These are phyloP conservation scores for Trachelus stipa DNA, from an alignment of 2,888 invertebrate species.

Conservation along the genomic window DNA sequence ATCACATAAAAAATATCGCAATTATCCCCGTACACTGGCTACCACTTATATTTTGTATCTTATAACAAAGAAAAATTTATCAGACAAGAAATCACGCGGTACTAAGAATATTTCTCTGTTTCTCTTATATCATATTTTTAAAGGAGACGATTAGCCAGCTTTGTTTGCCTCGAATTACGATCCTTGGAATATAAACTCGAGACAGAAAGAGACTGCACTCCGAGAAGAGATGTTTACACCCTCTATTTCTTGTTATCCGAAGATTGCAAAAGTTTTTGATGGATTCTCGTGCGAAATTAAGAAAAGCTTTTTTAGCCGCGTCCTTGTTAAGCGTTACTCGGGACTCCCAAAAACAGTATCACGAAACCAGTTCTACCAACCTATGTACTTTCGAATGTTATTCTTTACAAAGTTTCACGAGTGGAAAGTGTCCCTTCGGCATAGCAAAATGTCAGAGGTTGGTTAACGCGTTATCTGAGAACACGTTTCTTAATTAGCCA, in stretches of 20 bases:
- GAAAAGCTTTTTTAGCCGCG: not conserved
- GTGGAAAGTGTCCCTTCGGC: not conserved
- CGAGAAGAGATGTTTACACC: not conserved
- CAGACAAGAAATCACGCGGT: not conserved
- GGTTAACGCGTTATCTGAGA: not conserved
- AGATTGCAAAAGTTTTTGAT: slow-evolving; percentile 9
- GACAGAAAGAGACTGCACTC: slow-evolving; percentile 3
- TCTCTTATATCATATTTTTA: not conserved
- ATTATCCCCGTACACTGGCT: not conserved
- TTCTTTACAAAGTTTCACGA: not conserved
- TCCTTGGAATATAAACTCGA: not conserved
- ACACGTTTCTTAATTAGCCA: not conserved
- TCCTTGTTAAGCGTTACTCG: not conserved
- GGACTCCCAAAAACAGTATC: not conserved
- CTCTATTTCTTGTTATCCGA: slow-evolving; percentile 6
- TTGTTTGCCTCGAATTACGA: slow-evolving; percentile 1
- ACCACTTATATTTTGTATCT: not conserved
- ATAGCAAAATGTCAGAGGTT: not conserved
- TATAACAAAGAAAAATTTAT: not conserved
- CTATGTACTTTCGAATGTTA: not conserved
- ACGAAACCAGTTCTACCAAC: not conserved
- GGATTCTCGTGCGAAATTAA: slow-evolving; percentile 8
- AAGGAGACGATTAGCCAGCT: not conserved
- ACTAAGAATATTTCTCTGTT: not conserved
- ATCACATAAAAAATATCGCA: not conserved